phyloP scores from a whole-genome alignment of 2,113 vertebrate genomes.

The Lanius ludovicianus region DNA sequence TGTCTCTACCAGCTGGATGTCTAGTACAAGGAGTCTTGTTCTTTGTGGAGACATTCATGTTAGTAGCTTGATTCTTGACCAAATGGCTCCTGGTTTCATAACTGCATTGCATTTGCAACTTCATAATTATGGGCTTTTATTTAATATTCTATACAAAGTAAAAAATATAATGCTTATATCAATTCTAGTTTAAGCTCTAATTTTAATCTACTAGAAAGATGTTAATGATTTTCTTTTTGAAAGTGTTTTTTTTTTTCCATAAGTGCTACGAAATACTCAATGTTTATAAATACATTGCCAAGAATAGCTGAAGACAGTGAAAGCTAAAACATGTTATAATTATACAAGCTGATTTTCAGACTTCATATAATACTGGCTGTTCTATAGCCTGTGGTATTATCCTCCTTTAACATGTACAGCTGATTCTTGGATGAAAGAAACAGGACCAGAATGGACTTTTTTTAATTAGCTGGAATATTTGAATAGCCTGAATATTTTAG shows the following conservation, averaged over 20 bases:
- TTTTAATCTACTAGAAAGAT: neutral
- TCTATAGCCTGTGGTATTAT: neutral
- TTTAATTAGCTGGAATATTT: conserved; percentile 42
- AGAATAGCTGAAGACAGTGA: neutral
- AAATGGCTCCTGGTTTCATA: conserved; percentile 18
- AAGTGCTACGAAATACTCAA: conserved; percentile 12
- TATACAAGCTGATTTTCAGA: neutral
- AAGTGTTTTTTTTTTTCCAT: neutral
- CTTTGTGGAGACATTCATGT: conserved; percentile 3
- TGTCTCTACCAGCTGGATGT: conserved; percentile 46
- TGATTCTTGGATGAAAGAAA: neutral
- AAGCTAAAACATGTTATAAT: neutral
- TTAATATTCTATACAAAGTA: neutral
- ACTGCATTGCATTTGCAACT: neutral
- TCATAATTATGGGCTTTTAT: neutral
- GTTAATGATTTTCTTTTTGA: neutral
- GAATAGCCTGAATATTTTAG: conserved; percentile 17
- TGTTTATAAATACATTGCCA: conserved; percentile 33
- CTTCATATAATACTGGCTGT: neutral
- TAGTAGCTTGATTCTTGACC: conserved; percentile 44
- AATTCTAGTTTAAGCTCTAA: neutral
- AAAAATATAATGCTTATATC: neutral
- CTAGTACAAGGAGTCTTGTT: conserved; percentile 37
- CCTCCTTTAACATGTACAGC: neutral
- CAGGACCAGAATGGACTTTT: neutral